Conservation (phyloP, 1,140 invertebrate species). For the Chelonus insularis region DNA sequence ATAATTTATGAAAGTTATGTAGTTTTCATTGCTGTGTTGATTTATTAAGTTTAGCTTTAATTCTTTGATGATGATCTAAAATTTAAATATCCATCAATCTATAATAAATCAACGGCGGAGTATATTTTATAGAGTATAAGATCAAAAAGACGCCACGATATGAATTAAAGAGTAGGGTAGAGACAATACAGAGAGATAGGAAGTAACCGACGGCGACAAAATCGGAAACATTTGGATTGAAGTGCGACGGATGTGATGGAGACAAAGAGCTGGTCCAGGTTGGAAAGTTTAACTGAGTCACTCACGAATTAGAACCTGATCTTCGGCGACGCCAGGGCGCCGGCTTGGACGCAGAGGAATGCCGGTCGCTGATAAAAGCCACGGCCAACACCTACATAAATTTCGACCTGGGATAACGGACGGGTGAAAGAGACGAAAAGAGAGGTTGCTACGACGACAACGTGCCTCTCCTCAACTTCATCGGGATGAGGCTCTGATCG, state of each 20-base stretch:
- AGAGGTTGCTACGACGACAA: slow-evolving; percentile 4
- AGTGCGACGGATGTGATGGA: neutral
- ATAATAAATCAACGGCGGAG: too few species aligned
- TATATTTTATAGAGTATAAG: too few species aligned
- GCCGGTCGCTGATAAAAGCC: slow-evolving; percentile 60
- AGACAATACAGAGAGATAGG: neutral
- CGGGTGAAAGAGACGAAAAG: slow-evolving; percentile 22
- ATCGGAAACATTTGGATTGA: neutral
- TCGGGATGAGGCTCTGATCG: slow-evolving; percentile 35
- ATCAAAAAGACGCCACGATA: too few species aligned
- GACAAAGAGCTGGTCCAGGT: slow-evolving; percentile 1
- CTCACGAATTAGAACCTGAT: slow-evolving; percentile 60
- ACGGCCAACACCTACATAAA: slow-evolving; percentile 61
- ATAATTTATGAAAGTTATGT: too few species aligned
- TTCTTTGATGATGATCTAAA: too few species aligned
- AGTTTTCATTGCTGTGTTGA: too few species aligned
- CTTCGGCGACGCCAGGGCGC: slow-evolving; percentile 57
- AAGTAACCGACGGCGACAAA: neutral
- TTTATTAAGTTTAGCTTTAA: too few species aligned
- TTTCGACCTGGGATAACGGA: slow-evolving; percentile 56
- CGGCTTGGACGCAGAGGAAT: slow-evolving; percentile 56
- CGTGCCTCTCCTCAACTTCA: slow-evolving; percentile 36
- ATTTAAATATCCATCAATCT: too few species aligned
- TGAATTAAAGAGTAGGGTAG: neutral
- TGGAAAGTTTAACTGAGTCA: slow-evolving; percentile 35